phyloP scores from a whole-genome alignment of 2,888 invertebrate genomes.

The Hylaea fasciaria region DNA sequence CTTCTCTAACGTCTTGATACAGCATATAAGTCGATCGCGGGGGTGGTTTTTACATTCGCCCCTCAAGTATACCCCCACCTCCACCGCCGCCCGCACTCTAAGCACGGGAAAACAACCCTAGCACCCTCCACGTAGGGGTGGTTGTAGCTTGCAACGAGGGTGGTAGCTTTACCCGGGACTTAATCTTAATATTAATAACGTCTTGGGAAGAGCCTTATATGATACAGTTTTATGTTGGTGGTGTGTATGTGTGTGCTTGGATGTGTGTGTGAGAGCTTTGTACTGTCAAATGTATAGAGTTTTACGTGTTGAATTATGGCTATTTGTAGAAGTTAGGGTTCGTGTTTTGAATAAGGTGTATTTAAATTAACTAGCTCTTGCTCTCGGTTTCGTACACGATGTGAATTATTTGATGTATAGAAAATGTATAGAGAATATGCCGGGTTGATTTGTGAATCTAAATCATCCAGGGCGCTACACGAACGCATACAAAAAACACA shows the following conservation, averaged over 20 bases:
- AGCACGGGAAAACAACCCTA: constrained; percentile 41
- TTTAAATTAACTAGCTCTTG: constrained; percentile 12
- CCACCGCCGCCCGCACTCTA: constrained; percentile 47
- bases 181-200: constrained; percentile 82
- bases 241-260: constrained; percentile 50
- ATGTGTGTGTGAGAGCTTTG: constrained; percentile 56
- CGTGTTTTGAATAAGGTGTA: constrained; percentile 26
- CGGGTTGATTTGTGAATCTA: no score
- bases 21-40: constrained; percentile 84
- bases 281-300: constrained; percentile 38
- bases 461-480: no score
- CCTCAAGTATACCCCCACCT: constrained; percentile 75
- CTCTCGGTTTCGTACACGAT: background rate
- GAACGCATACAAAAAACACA: no score
- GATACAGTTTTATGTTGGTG: constrained; percentile 74
- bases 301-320: constrained; percentile 39
- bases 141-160: constrained; percentile 21
- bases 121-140: background rate
- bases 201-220: constrained; percentile 76
- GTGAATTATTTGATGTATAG: background rate
- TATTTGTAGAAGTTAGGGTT: constrained; percentile 28
- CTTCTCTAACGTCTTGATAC: constrained; percentile 75
- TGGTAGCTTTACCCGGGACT: constrained; percentile 53
- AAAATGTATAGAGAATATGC: no score
- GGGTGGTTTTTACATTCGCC: constrained; percentile 83